Base-by-base conservation (phyloP, 2,888 invertebrate genomes). In the Furcula furcula region DNA sequence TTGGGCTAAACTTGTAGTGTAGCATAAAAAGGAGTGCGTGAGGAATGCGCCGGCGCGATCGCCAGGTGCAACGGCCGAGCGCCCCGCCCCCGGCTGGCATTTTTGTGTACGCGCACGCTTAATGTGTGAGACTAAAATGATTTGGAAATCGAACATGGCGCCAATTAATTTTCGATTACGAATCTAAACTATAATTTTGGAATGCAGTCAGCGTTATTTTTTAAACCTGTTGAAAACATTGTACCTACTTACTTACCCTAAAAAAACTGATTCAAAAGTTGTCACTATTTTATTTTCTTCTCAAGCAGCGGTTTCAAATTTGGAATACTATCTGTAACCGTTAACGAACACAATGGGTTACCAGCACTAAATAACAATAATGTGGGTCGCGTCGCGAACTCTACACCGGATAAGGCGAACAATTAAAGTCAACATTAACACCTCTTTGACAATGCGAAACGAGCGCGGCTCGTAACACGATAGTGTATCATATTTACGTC, bases 21-120 rank as follows among this genome's bases (percentile, higher is more conserved):
- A 72, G 75, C 68, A 81, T 82, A 84, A 85, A 84, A 87, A 84
- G 83, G 84, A 83, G 85, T 86, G 85, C 78, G 83, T 85, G 77
- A 77, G 84, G 87, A 86, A 87, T 86, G 86, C 77, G 80, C 75
- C 68, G 74, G 62, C 69, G 67, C 71, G 73, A 69, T 71, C 70
- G 78, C 75, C 86, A 87, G 86, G 87, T 88, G 87, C 87, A 88
- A 82, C 77, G 84, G 72, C 87, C 87, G 67, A 68, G 63, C 62
- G 77, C 74, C 72, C 76, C 81, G 80, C 81, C 83, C 68, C 72
- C 71, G 46, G 58, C 76, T 69, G 69, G 76, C 76, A 81, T 83
- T 86, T 85, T 86, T 82, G 79, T 82, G 71, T 72, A 75, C 65
- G 67, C 61, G 62, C 68, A 66, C 69, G 61, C 66, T 75, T 73